Conservation (phyloP, 1,140 invertebrate genomes). For the Hylaeus anthracinus region DNA sequence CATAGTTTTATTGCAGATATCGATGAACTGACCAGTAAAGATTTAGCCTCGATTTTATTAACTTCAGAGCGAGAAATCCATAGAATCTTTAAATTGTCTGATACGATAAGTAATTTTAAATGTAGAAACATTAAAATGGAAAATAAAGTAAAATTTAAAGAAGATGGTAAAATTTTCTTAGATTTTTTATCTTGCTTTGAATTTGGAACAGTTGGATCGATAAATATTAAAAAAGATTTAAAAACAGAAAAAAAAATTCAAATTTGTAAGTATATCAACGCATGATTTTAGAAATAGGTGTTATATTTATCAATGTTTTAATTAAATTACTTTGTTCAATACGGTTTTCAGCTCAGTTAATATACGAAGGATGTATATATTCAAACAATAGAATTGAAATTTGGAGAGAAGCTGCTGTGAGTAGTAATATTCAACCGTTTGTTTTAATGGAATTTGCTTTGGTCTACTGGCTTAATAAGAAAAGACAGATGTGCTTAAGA, state of each 20-base stretch:
- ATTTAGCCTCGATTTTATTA: conserved; percentile 66
- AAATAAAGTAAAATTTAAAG: conserved; percentile 76
- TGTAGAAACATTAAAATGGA: conserved; percentile 52
- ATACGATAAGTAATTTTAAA: conserved; percentile 65
- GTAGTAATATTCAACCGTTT: conserved; percentile 82
- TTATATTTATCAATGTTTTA: neutral
- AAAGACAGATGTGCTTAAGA: conserved; percentile 72
- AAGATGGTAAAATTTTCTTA: conserved; percentile 72
- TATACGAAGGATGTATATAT: conserved; percentile 84
- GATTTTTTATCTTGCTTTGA: conserved; percentile 83
- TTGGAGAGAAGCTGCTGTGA: conserved; percentile 80
- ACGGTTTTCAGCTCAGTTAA: conserved; percentile 80
- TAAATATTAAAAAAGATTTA: conserved; percentile 70
- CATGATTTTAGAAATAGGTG: neutral
- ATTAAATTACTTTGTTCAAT: neutral
- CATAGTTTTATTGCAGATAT: conserved; percentile 66
- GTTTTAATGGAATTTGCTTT: conserved; percentile 85
- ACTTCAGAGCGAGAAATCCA: conserved; percentile 73
- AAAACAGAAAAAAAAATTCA: conserved; percentile 70
- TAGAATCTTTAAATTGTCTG: conserved; percentile 70
- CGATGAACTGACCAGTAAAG: conserved; percentile 54
- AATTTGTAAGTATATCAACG: conserved; percentile 71
- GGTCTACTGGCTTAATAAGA: conserved; percentile 84
- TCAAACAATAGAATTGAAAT: conserved; percentile 78
- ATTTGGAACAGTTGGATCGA: conserved; percentile 74